Percentiles rank a stretch among this genome's conserved stretches.
These are phyloP conservation scores for Enteromius trimaculatus DNA, from an alignment of 2,797 vertebrate species.

Conservation along the genomic window DNA sequence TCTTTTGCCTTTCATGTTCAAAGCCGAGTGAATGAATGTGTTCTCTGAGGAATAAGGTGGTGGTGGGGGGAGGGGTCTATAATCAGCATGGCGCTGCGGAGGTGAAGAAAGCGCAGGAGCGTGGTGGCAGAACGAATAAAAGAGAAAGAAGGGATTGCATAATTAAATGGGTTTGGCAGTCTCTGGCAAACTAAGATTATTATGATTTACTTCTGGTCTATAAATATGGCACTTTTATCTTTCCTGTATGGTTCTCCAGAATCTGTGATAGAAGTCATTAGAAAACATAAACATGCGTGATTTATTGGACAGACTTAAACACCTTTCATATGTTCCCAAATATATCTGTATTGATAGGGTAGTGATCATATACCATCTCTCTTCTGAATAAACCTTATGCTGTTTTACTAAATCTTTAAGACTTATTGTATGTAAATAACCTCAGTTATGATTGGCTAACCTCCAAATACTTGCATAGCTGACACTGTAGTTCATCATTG, in stretches of 20 bases:
- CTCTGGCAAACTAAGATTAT: constrained; percentile 73
- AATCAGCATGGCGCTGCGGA: constrained; percentile 74
- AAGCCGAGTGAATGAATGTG: constrained; percentile 73
- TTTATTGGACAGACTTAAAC: background rate
- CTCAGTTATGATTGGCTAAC: background rate
- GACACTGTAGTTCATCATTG: constrained; percentile 17
- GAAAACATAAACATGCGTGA: constrained; percentile 5
- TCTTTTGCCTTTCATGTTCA: constrained; percentile 79
- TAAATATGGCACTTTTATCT: constrained; percentile 64
- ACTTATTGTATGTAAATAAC: constrained; percentile 13
- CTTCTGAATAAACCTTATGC: background rate
- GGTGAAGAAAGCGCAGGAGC: constrained; percentile 71
- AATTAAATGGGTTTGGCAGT: constrained; percentile 76
- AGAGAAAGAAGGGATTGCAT: constrained; percentile 68
- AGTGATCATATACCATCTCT: background rate
- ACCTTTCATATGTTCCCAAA: constrained; percentile 8
- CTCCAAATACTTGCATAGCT: background rate
- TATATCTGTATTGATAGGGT: background rate
- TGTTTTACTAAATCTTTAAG: background rate
- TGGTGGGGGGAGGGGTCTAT: constrained; percentile 64
- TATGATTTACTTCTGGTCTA: constrained; percentile 75
- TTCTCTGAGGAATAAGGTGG: constrained; percentile 50
- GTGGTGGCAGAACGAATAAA: constrained; percentile 74
- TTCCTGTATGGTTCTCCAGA: background rate
- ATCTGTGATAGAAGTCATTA: constrained; percentile 8